Percentiles rank a stretch among this genome's conserved stretches.
phyloP scores from a whole-genome alignment of 2,113 vertebrate species.

The Nestor notabilis region DNA sequence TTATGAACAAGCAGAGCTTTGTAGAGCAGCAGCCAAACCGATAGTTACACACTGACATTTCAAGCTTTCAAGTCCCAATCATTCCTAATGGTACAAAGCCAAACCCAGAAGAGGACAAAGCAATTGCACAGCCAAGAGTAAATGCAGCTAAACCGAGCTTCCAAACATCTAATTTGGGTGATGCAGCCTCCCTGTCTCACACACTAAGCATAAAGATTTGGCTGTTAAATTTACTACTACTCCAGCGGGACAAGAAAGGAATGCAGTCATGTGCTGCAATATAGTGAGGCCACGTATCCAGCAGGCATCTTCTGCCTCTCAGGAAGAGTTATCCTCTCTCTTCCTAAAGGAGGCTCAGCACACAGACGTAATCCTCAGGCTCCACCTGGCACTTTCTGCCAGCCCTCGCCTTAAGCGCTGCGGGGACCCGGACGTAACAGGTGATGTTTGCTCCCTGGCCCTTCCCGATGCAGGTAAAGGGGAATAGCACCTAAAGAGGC shows the following conservation, averaged over 20 bases:
- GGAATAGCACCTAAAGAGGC: background rate
- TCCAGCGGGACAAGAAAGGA: background rate
- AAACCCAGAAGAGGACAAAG: constrained; percentile 53
- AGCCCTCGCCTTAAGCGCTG: background rate
- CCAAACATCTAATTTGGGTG: background rate
- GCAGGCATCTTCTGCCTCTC: background rate
- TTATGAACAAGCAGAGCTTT: constrained; percentile 23
- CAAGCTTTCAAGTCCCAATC: constrained; percentile 26
- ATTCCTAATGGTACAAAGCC: constrained; percentile 9
- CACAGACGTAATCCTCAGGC: background rate
- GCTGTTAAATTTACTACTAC: background rate
- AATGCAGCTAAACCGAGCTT: background rate
- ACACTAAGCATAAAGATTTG: background rate
- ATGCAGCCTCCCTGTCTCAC: background rate
- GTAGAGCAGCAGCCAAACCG: background rate
- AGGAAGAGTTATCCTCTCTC: background rate
- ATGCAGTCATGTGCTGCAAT: background rate
- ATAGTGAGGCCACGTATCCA: background rate
- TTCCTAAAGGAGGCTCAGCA: background rate
- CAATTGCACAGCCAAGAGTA: background rate
- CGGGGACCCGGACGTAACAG: background rate
- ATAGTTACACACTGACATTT: constrained; percentile 15
- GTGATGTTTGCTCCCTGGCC: background rate
- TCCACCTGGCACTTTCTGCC: background rate
- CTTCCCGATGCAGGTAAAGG: background rate